Base-by-base conservation (phyloP, 1,140 invertebrate genomes). In the Drosophila auraria region DNA sequence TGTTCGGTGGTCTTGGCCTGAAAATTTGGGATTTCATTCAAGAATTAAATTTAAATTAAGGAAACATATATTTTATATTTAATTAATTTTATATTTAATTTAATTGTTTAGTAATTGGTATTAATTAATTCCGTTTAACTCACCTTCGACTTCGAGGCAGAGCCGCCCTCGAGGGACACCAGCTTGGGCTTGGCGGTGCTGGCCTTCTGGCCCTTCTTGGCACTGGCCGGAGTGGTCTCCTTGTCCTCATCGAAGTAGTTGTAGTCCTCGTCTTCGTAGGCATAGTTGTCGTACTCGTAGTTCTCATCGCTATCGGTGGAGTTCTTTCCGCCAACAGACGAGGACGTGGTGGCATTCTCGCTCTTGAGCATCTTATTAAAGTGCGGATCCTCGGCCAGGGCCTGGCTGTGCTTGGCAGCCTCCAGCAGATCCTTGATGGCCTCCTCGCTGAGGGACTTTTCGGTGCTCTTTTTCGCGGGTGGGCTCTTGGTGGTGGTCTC, bases 341-440 rank as follows among this genome's bases (percentile, higher is more conserved):
- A 2, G 20, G 15, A 9, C 15, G 11, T 40, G 17, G 70, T 86
- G 38, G 57, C 45, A 25, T 81, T 91, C 36, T 81, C 56, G 14
- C 38, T 33, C 58, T 78, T 79, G 11, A 93, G 72, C 78, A 92
- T 84, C 78, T 92, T 90, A 51, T 92, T 92, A 45, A 87, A 92
- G 36, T 91, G 87, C 20, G 82, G 86, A 91, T 93, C 92, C 27
- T 92, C 83, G 20, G 87, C 83, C 38, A 93, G 42, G 3, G 86
- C 80, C 27, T 72, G 57, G n/a, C 65, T 92, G 23, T 92, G 91
- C 73, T 87, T 92, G 27, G 91, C 79, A 9, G 89, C 91, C 71
- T 92, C 91, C n/a, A 87, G 17, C 9, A 92, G 61, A 58, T 92
- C 89, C 66, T 81, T 68, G 0, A 91, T 50, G 0, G 76, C 87